A percentile compares a stretch with the other conserved stretches of the same genome.
Conservation (phyloP, 2,888 invertebrate genomes). For the Harmothoe impar region DNA sequence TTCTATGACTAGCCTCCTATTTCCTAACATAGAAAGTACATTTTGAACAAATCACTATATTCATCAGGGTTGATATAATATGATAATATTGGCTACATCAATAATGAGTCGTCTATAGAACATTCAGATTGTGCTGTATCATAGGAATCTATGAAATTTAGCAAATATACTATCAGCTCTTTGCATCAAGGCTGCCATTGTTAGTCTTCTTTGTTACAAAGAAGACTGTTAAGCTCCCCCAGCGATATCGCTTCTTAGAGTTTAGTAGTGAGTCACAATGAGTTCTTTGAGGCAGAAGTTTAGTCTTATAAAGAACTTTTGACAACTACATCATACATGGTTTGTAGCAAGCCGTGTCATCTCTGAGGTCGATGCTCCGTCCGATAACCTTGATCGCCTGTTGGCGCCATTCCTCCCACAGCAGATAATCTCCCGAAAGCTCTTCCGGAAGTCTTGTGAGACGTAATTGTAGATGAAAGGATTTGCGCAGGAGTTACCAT, state of each 20-base stretch:
- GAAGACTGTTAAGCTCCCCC: too few relatives aligned
- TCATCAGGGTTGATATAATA: too few relatives aligned
- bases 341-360: conserved; percentile 45
- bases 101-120: too few relatives aligned
- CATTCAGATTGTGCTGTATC: too few relatives aligned
- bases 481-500: conserved; percentile 69
- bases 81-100: too few relatives aligned
- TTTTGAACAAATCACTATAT: too few relatives aligned
- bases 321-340: conserved; percentile 47
- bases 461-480: conserved; percentile 69
- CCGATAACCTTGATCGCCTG: neutral
- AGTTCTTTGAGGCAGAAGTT: neutral
- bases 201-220: neutral
- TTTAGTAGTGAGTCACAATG: neutral
- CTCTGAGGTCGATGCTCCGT: conserved; percentile 50
- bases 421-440: conserved; percentile 64
- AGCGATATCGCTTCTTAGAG: neutral
- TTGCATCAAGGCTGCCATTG: neutral
- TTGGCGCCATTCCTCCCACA: conserved; percentile 48
- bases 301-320: neutral
- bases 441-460: conserved; percentile 66
- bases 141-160: neutral
- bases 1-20: too few relatives aligned
- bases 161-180: neutral
- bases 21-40: too few relatives aligned